Percentiles rank a stretch among this genome's conserved stretches.
phyloP scores from a whole-genome alignment of 2,797 vertebrate genomes.

The Setipinna tenuifilis region DNA sequence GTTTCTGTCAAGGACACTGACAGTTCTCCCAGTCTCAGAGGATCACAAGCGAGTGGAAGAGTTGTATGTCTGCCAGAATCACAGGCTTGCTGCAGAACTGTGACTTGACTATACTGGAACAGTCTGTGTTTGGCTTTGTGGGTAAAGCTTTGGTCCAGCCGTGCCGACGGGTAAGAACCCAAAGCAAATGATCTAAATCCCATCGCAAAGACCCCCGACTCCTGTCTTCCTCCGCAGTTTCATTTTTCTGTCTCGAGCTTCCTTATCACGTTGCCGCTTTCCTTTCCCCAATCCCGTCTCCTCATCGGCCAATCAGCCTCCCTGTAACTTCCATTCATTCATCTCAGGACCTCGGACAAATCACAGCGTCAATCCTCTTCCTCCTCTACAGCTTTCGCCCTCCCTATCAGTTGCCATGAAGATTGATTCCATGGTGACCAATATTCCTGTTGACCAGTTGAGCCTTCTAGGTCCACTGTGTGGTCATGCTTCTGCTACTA shows the following conservation, averaged over 20 bases:
- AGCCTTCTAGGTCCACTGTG: background rate
- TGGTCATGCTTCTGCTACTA: background rate
- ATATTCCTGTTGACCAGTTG: background rate
- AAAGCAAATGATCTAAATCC: background rate
- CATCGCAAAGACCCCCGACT: background rate
- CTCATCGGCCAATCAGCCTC: background rate
- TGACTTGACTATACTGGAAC: background rate
- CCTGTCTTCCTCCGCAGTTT: background rate
- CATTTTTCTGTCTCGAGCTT: background rate
- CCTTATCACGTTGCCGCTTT: background rate
- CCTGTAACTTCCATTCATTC: constrained; percentile 4
- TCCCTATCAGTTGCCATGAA: background rate
- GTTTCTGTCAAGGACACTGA: constrained; percentile 24
- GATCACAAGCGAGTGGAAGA: background rate
- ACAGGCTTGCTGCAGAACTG: background rate
- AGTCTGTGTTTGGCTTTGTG: background rate
- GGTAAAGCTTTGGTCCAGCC: background rate
- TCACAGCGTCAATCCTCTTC: constrained; percentile 6
- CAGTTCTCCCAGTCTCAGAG: background rate
- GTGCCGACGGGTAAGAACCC: background rate
- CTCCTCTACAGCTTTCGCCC: background rate
- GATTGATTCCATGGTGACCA: background rate
- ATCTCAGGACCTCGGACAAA: background rate
- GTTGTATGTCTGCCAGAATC: constrained; percentile 2
- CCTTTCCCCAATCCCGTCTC: background rate